Conservation (phyloP, 2,797 vertebrate species). For the Orestias chungarensis region DNA sequence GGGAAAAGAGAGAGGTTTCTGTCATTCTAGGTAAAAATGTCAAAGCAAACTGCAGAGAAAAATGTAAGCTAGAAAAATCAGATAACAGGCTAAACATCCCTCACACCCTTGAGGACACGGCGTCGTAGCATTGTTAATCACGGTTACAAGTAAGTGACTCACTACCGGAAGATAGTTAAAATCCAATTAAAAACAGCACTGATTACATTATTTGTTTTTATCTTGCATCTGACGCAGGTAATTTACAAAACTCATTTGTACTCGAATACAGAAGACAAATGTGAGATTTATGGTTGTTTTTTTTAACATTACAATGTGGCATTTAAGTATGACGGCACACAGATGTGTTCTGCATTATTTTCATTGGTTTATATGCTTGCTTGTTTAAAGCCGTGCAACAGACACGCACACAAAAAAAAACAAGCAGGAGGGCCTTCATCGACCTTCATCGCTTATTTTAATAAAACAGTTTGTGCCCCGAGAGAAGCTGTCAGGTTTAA, state of each 20-base stretch:
- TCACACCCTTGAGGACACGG: neutral
- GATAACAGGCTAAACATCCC: neutral
- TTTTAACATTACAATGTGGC: constrained; percentile 9
- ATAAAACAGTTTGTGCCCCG: constrained; percentile 10
- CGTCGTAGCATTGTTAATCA: constrained; percentile 11
- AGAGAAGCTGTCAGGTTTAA: neutral
- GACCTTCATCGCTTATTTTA: neutral
- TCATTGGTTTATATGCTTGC: constrained; percentile 33
- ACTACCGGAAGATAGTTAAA: constrained; percentile 40
- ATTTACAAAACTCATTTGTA: constrained; percentile 55
- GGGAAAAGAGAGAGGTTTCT: constrained; percentile 20
- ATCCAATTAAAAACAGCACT: constrained; percentile 36
- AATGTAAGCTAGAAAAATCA: neutral
- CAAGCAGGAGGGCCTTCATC: constrained; percentile 22
- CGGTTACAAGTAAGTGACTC: constrained; percentile 17
- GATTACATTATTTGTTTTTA: constrained; percentile 48
- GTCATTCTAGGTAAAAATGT: constrained; percentile 23
- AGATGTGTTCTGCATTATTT: constrained; percentile 43
- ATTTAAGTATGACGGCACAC: constrained; percentile 35
- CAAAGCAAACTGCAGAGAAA: constrained; percentile 36
- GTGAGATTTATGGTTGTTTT: no score
- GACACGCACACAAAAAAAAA: neutral
- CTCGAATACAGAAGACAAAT: constrained; percentile 52
- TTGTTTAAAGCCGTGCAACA: constrained; percentile 5
- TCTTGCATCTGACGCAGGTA: constrained; percentile 19